These are phyloP conservation scores for Goniozus legneri DNA, from an alignment of 1,140 invertebrate genomes.

Conservation along the genomic window DNA sequence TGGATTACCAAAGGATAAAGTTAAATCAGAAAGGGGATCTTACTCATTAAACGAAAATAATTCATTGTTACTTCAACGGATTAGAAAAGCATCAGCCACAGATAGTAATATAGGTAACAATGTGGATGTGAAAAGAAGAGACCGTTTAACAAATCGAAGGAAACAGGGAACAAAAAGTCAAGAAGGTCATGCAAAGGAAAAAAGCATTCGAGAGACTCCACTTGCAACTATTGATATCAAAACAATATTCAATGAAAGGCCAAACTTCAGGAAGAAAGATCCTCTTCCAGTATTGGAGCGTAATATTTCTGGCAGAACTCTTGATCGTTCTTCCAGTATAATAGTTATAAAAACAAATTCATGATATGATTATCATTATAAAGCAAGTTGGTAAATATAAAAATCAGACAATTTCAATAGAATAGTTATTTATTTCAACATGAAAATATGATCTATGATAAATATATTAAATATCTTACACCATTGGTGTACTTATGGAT, in stretches of 20 bases:
- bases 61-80: background rate
- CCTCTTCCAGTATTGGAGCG: conserved; percentile 36
- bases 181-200: conserved; percentile 7
- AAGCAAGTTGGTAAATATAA: too few species aligned
- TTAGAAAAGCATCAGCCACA: background rate
- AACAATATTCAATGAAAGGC: conserved; percentile 23
- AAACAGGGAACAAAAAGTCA: background rate
- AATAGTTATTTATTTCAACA: too few species aligned
- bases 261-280: conserved; percentile 36
- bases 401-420: too few species aligned
- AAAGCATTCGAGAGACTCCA: conserved; percentile 28
- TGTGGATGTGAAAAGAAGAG: too few species aligned
- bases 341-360: conserved; percentile 10
- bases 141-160: too few species aligned
- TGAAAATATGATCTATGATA: too few species aligned
- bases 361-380: background rate
- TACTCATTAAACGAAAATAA: background rate
- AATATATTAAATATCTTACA: background rate
- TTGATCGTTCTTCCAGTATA: conserved; percentile 16
- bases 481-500: background rate
- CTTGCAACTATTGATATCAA: conserved; percentile 38
- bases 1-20: background rate
- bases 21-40: background rate
- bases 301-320: conserved; percentile 21
- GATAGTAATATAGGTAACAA: too few species aligned